Evolutionary conservation across 1,140 invertebrate species (phyloP).

Genomic region (Lysiphlebus fabarum): DNA sequence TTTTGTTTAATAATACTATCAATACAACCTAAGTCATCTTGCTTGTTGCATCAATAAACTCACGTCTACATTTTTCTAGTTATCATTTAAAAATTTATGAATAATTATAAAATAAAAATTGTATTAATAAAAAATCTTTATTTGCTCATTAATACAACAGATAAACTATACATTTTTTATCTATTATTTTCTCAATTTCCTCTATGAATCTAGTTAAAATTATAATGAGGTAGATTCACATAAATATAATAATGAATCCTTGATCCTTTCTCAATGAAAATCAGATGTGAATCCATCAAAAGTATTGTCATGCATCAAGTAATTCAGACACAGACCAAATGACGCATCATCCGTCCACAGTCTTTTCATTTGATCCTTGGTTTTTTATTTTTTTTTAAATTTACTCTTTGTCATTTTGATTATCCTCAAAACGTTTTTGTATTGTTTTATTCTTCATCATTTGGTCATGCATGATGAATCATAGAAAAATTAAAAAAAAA

Average conservation of each 20-base stretch:
- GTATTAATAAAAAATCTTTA: background rate
- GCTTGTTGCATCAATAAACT: constrained; percentile 14
- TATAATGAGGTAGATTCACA: constrained; percentile 1
- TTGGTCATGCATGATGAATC: too few relatives aligned
- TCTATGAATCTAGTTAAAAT: constrained; percentile 11
- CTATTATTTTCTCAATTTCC: background rate
- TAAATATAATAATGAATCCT: background rate
- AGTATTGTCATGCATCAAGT: constrained; percentile 19
- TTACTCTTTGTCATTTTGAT: constrained; percentile 14
- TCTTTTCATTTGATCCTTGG: constrained; percentile 6
- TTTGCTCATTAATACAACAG: too few relatives aligned
- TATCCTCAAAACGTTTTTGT: too few relatives aligned
- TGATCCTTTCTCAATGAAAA: constrained; percentile 19
- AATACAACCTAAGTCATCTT: too few relatives aligned
- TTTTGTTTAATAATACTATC: background rate
- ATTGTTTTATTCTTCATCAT: too few relatives aligned
- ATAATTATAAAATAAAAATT: constrained; percentile 5
- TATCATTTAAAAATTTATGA: background rate
- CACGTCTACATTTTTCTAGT: constrained; percentile 1
- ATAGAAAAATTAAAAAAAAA: too few relatives aligned
- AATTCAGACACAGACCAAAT: constrained; percentile 11
- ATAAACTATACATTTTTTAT: too few relatives aligned
- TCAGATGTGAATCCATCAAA: constrained; percentile 6
- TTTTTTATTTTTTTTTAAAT: constrained; percentile 1
- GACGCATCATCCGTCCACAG: constrained; percentile 14